Conservation (phyloP, 2,888 invertebrate genomes). For the Apamea crenata region DNA sequence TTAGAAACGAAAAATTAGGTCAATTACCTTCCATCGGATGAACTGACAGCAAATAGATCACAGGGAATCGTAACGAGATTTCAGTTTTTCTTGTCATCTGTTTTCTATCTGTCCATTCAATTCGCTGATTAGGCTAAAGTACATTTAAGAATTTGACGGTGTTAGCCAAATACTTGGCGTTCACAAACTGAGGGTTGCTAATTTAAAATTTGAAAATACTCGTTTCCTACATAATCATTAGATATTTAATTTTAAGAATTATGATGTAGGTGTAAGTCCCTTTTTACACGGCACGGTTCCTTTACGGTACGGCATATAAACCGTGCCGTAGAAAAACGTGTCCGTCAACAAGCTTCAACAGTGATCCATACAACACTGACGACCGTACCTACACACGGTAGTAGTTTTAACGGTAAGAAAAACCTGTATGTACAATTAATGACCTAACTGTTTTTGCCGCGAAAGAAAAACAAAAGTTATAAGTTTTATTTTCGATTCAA, state of each 20-base stretch:
- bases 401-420: background rate
- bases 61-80: slow-evolving; percentile 34
- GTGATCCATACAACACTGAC: background rate
- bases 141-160: slow-evolving; percentile 1
- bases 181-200: background rate
- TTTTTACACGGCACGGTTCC: background rate
- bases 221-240: background rate
- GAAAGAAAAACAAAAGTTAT: background rate
- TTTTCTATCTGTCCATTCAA: slow-evolving; percentile 33
- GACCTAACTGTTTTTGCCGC: background rate
- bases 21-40: slow-evolving; percentile 31
- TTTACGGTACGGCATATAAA: background rate
- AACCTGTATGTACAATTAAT: background rate
- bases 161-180: slow-evolving; percentile 26
- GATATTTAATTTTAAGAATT: background rate
- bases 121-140: slow-evolving; percentile 26
- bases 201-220: no score
- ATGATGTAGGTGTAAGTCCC: background rate
- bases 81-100: slow-evolving; percentile 34
- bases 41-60: slow-evolving; percentile 48
- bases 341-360: background rate
- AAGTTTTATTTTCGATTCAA: no score
- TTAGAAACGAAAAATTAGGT: slow-evolving; percentile 47
- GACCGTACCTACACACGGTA: background rate
- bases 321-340: background rate